Percentiles rank a stretch among this genome's conserved stretches.
Evolutionary conservation across 1,140 invertebrate species (phyloP).

Genomic region (Bombyx mandarina): DNA sequence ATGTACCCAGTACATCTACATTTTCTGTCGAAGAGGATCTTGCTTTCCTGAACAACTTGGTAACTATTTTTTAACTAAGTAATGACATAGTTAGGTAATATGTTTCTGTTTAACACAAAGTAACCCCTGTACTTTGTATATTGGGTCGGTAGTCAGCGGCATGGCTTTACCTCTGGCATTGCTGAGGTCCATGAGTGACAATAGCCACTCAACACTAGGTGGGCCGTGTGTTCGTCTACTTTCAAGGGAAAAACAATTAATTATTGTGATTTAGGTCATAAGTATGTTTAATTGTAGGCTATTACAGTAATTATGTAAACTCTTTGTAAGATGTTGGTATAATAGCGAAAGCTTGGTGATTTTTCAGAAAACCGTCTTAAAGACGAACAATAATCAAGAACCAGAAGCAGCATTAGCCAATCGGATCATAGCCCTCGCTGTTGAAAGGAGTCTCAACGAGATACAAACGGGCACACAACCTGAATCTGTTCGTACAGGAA

Average conservation of each 20-base stretch:
- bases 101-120: too few relatives aligned
- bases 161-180: too few relatives aligned
- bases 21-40: conserved; percentile 70
- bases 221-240: too few relatives aligned
- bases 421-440: conserved; percentile 65
- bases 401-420: conserved; percentile 64
- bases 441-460: conserved; percentile 65
- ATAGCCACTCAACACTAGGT: too few relatives aligned
- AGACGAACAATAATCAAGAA: conserved; percentile 43
- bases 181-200: too few relatives aligned
- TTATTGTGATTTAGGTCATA: too few relatives aligned
- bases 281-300: too few relatives aligned
- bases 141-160: too few relatives aligned
- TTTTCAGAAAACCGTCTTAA: conserved; percentile 58
- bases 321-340: too few relatives aligned
- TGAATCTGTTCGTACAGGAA: conserved; percentile 25
- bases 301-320: too few relatives aligned
- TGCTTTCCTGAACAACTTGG: conserved; percentile 65
- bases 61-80: conserved; percentile 25
- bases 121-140: too few relatives aligned
- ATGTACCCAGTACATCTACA: conserved; percentile 61
- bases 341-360: background rate
- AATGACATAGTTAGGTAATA: background rate
- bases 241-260: too few relatives aligned
- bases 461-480: conserved; percentile 38